These are phyloP conservation scores for Stenichneumon culpator DNA, from an alignment of 2,888 invertebrate genomes.

Conservation along the genomic window DNA sequence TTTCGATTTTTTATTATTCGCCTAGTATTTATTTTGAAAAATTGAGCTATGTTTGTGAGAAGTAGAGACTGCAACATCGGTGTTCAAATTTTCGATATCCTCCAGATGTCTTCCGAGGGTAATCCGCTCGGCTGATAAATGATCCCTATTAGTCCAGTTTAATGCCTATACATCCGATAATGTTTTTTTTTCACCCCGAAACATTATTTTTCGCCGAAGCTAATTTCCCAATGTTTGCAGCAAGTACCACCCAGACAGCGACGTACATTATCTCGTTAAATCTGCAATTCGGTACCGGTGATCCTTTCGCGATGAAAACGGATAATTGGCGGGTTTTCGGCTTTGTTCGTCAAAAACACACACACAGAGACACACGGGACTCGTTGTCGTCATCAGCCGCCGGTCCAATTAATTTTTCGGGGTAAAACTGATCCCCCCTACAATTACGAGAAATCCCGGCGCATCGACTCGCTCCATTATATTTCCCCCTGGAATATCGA, in stretches of 20 bases:
- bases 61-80: too few species aligned
- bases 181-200: neutral
- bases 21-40: too few species aligned
- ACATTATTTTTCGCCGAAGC: neutral
- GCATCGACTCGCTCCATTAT: slow-evolving; percentile 62
- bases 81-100: neutral
- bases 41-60: too few species aligned
- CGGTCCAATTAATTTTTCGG: slow-evolving; percentile 71
- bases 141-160: neutral
- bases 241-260: neutral
- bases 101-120: neutral
- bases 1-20: too few species aligned
- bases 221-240: slow-evolving; percentile 22
- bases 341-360: slow-evolving; percentile 60
- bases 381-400: slow-evolving; percentile 48
- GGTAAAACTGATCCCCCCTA: slow-evolving; percentile 67
- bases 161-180: slow-evolving; percentile 12
- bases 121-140: neutral
- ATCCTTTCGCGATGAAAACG: slow-evolving; percentile 47
- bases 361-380: slow-evolving; percentile 21
- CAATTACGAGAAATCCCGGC: slow-evolving; percentile 65
- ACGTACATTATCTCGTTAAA: slow-evolving; percentile 58
- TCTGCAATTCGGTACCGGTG: slow-evolving; percentile 45
- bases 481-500: slow-evolving; percentile 70
- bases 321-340: slow-evolving; percentile 61